Evolutionary conservation across 2,797 vertebrate species (phyloP).

Genomic region (Sebastes jordani): DNA sequence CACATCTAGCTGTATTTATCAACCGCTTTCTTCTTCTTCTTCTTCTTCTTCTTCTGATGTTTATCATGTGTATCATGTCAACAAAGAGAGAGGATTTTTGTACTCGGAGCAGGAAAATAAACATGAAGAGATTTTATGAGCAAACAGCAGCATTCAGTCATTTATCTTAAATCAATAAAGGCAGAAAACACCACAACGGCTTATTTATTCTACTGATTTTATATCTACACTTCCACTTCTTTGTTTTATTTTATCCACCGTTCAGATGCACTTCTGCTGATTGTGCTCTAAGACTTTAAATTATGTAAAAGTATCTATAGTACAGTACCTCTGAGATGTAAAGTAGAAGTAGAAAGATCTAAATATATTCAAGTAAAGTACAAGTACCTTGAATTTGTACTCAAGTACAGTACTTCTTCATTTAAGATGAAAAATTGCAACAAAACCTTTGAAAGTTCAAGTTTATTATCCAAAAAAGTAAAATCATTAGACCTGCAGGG

Average conservation of each 20-base stretch:
- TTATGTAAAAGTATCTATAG: too few species aligned
- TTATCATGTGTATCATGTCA: not conserved
- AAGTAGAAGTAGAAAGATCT: too few species aligned
- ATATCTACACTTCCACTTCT: not conserved
- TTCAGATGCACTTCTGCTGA: not conserved
- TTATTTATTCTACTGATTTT: not conserved
- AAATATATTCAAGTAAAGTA: too few species aligned
- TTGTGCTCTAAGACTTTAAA: not conserved
- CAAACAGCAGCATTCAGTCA: not conserved
- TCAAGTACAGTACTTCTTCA: not conserved
- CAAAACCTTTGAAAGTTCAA: not conserved
- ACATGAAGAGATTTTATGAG: slow-evolving; percentile 12
- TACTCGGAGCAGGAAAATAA: slow-evolving; percentile 29
- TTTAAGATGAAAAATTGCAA: not conserved
- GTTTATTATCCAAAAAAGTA: not conserved
- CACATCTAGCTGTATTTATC: not conserved
- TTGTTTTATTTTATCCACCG: not conserved
- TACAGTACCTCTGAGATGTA: too few species aligned
- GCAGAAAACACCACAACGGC: not conserved
- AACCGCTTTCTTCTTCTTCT: not conserved
- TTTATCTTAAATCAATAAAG: not conserved
- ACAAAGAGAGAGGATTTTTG: slow-evolving; percentile 7
- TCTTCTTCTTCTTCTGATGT: not conserved
- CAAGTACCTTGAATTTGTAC: not conserved
- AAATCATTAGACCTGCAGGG: not conserved